Conservation (phyloP, 1,140 invertebrate species). For the Lamellibrachia luymesi region DNA sequence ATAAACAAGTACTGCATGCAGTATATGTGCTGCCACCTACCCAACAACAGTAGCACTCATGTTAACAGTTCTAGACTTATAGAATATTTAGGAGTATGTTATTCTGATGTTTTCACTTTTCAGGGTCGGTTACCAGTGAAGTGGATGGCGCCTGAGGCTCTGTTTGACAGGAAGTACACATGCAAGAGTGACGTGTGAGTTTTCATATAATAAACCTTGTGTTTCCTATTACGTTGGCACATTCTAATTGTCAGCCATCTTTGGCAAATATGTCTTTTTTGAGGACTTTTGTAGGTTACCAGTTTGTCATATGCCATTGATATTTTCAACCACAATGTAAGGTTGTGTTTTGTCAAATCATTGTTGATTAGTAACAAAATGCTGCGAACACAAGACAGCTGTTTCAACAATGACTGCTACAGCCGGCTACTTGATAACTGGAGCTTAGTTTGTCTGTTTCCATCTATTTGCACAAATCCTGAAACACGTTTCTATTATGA, state of each 20-base stretch:
- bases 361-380: no score
- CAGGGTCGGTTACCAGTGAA: slow-evolving; percentile 87
- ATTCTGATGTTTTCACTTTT: not conserved
- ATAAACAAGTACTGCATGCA: not conserved
- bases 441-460: not conserved
- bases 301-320: not conserved
- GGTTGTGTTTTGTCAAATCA: no score
- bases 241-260: no score
- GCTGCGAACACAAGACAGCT: not conserved
- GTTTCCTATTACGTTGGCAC: not conserved
- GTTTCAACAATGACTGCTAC: not conserved
- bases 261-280: not conserved
- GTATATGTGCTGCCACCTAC: not conserved
- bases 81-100: not conserved
- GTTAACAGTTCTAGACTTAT: no score
- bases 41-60: not conserved
- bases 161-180: slow-evolving; percentile 58
- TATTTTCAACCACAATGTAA: not conserved
- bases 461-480: not conserved
- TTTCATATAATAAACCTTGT: not conserved
- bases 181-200: slow-evolving; percentile 28
- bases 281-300: not conserved
- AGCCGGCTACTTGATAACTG: not conserved
- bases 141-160: slow-evolving; percentile 98
- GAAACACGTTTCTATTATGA: not conserved